phyloP scores from a whole-genome alignment of 2,797 vertebrate species.

The Odontamblyopus rebecca region DNA sequence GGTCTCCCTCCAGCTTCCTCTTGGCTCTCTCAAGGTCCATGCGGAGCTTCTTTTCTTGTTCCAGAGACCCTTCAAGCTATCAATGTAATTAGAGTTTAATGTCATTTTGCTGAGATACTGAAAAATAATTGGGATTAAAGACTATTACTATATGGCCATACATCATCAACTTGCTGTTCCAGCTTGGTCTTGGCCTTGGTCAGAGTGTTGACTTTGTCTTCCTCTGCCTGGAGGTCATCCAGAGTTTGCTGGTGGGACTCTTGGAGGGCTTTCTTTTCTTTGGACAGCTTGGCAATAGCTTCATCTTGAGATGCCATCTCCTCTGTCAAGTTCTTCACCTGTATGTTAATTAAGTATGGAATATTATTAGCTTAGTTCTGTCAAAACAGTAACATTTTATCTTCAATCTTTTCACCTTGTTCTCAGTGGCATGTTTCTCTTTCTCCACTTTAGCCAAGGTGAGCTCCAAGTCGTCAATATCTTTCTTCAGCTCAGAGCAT shows the following conservation, averaged over 20 bases:
- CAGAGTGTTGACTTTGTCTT: constrained; percentile 12
- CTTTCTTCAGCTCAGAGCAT: constrained; percentile 11
- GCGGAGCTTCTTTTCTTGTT: constrained; percentile 81
- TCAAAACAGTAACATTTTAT: background rate
- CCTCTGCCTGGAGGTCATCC: constrained; percentile 8
- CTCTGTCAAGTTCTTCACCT: constrained; percentile 89
- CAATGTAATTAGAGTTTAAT: background rate
- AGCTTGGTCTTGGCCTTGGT: constrained; percentile 7
- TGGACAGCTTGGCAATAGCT: constrained; percentile 80
- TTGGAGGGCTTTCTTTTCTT: constrained; percentile 67
- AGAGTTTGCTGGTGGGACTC: constrained; percentile 5
- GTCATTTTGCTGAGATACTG: background rate
- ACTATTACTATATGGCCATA: constrained; percentile 53
- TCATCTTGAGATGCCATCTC: constrained; percentile 86
- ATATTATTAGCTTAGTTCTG: background rate
- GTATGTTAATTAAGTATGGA: background rate
- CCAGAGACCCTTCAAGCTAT: constrained; percentile 84
- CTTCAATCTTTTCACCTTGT: constrained; percentile 59
- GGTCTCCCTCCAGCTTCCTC: constrained; percentile 8
- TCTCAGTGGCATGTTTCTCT: constrained; percentile 78
- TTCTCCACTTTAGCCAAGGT: constrained; percentile 78
- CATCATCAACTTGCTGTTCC: constrained; percentile 85
- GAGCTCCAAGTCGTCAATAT: constrained; percentile 51
- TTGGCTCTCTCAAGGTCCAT: constrained; percentile 10
- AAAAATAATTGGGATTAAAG: background rate